phyloP scores from a whole-genome alignment of 2,113 vertebrate genomes.

The Sitta europaea region DNA sequence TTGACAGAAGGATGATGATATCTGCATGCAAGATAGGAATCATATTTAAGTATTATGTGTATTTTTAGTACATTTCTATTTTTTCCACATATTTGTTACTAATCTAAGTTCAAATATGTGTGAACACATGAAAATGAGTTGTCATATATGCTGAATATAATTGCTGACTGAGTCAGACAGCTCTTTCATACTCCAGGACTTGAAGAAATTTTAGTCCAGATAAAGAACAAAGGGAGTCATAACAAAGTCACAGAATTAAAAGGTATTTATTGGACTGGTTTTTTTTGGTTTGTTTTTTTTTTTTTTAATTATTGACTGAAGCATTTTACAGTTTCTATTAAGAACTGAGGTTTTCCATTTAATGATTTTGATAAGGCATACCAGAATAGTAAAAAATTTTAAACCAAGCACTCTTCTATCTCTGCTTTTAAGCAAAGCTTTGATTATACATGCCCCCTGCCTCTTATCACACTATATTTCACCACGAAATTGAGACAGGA shows the following conservation, averaged over 20 bases:
- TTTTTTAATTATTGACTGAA: not conserved
- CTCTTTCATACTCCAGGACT: not conserved
- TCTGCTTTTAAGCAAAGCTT: not conserved
- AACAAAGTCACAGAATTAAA: not conserved
- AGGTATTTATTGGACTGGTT: not conserved
- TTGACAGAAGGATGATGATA: not conserved
- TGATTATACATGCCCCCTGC: not conserved
- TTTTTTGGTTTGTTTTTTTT: too few relatives aligned
- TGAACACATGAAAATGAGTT: not conserved
- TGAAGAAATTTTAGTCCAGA: not conserved
- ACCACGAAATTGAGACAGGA: not conserved
- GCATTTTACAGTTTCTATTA: not conserved
- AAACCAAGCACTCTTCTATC: not conserved
- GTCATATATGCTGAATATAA: not conserved
- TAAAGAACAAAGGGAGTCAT: not conserved
- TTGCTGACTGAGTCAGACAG: not conserved
- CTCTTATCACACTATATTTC: not conserved
- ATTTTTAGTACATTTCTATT: not conserved
- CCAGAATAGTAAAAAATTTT: not conserved
- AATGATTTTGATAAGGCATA: not conserved
- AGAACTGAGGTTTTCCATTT: not conserved
- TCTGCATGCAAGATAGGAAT: not conserved
- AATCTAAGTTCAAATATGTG: not conserved
- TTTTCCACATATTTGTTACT: not conserved
- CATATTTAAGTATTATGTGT: not conserved